phyloP scores from a whole-genome alignment of 2,888 invertebrate genomes.

The Lasiommata megera region DNA sequence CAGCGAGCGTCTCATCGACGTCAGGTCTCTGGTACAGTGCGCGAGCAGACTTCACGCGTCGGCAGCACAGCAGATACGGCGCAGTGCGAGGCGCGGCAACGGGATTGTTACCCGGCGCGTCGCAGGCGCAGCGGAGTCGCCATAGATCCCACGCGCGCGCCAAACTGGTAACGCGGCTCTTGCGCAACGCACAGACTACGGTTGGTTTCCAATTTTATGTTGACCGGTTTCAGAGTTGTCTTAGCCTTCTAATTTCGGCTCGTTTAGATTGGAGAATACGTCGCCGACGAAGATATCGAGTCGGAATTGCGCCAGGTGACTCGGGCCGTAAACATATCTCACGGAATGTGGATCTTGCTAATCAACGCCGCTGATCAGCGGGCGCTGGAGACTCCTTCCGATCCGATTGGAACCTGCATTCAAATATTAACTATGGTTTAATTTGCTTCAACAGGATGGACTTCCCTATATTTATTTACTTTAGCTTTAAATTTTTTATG shows the following conservation, averaged over 20 bases:
- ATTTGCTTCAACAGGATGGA: neutral
- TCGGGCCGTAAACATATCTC: slow-evolving; percentile 41
- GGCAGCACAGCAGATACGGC: too few relatives aligned
- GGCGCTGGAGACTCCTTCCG: neutral
- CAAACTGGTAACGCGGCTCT: slow-evolving; percentile 72
- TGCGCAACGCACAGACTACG: slow-evolving; percentile 76
- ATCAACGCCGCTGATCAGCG: slow-evolving; percentile 34
- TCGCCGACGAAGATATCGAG: slow-evolving; percentile 52
- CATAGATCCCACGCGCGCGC: slow-evolving; percentile 72
- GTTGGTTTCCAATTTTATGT: slow-evolving; percentile 81
- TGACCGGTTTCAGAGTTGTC: slow-evolving; percentile 79
- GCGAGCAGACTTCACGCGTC: too few relatives aligned
- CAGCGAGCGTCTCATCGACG: too few relatives aligned
- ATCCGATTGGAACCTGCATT: neutral
- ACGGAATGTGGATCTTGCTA: slow-evolving; percentile 34
- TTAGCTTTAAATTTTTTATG: too few relatives aligned
- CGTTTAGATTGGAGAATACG: slow-evolving; percentile 79
- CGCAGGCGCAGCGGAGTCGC: slow-evolving; percentile 30
- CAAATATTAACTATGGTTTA: neutral
- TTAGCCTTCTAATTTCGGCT: slow-evolving; percentile 80
- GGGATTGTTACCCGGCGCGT: neutral
- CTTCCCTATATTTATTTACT: too few relatives aligned
- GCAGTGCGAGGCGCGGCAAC: neutral
- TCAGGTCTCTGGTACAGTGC: too few relatives aligned
- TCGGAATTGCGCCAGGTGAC: slow-evolving; percentile 45